phyloP scores from a whole-genome alignment of 2,113 vertebrate genomes.

The Colaptes auratus region DNA sequence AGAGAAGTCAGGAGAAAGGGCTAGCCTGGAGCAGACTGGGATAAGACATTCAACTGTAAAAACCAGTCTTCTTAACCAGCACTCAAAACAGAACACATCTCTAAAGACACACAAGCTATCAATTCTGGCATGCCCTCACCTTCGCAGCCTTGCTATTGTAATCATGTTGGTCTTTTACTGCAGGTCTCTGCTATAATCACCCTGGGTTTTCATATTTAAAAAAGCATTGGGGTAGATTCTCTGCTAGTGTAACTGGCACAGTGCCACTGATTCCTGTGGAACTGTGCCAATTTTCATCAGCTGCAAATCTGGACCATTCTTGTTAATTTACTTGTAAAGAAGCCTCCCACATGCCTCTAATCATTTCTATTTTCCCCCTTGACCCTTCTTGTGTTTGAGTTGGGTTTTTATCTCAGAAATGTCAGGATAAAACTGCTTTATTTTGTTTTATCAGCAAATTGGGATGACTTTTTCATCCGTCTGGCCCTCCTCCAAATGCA shows the following conservation, averaged over 20 bases:
- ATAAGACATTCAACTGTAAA: not conserved
- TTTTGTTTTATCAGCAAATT: slow-evolving; percentile 32
- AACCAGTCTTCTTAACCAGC: not conserved
- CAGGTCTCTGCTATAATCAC: not conserved
- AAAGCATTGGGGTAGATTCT: not conserved
- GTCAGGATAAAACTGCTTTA: slow-evolving; percentile 4
- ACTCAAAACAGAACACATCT: not conserved
- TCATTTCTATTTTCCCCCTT: slow-evolving; percentile 64
- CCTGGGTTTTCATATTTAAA: not conserved
- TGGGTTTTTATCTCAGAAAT: slow-evolving; percentile 14
- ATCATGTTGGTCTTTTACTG: not conserved
- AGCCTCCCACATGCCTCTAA: slow-evolving; percentile 55
- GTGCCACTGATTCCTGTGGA: not conserved
- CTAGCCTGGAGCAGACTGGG: not conserved
- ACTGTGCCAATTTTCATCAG: slow-evolving; percentile 42
- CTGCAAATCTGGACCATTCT: slow-evolving; percentile 60
- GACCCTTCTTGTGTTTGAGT: slow-evolving; percentile 32
- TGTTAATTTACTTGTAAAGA: slow-evolving; percentile 51
- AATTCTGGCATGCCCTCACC: not conserved
- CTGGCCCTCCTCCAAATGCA: not conserved
- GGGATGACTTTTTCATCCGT: not conserved
- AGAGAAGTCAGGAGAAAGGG: not conserved
- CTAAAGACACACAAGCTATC: not conserved
- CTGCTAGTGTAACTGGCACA: slow-evolving; percentile 5
- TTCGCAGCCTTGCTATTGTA: not conserved